Evolutionary conservation across 2,888 invertebrate genomes (phyloP).

Genomic region (Standfussiana lucernea): DNA sequence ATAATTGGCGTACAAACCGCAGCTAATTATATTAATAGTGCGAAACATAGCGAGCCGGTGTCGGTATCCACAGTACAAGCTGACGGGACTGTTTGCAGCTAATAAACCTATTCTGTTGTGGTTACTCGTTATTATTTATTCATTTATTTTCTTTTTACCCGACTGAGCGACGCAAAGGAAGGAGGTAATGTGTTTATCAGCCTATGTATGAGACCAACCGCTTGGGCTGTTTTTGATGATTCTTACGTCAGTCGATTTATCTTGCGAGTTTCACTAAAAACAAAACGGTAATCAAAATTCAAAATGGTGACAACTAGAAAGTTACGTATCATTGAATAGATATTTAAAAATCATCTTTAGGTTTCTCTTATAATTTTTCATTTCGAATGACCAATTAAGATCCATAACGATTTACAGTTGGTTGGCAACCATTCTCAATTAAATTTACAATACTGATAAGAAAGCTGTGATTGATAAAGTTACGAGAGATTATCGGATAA

Average conservation of each 20-base stretch:
- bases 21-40: slow-evolving; percentile 57
- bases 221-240: background rate
- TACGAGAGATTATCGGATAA: too few relatives aligned
- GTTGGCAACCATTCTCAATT: too few relatives aligned
- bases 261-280: background rate
- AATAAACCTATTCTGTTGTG: slow-evolving; percentile 9
- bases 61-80: background rate
- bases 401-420: background rate
- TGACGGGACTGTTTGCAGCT: background rate
- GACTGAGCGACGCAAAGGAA: background rate
- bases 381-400: background rate
- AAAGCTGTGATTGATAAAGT: too few relatives aligned
- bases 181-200: background rate
- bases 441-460: too few relatives aligned
- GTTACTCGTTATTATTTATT: background rate
- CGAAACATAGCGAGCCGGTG: slow-evolving; percentile 42
- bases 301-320: background rate
- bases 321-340: background rate
- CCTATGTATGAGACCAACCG: background rate
- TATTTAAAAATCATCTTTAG: background rate
- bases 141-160: background rate
- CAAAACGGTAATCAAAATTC: background rate
- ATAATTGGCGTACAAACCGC: slow-evolving; percentile 47
- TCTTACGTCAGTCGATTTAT: background rate
- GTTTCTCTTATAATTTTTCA: background rate